phyloP scores from a whole-genome alignment of 2,888 invertebrate species.

The Agelastica alni region DNA sequence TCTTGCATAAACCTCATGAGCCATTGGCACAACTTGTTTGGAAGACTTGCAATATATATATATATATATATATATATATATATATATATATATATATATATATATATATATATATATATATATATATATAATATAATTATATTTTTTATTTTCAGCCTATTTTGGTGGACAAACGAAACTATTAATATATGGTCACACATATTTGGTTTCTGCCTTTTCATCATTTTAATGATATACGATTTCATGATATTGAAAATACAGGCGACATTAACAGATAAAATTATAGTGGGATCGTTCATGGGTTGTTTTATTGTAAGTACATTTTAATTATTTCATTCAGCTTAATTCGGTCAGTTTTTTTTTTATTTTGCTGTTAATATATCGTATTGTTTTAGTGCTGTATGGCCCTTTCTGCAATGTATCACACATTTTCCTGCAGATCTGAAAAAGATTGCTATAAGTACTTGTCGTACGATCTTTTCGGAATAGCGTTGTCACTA shows the following conservation, averaged over 20 bases:
- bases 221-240: slow-evolving; percentile 83
- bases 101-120: too few relatives aligned
- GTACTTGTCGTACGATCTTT: slow-evolving; percentile 88
- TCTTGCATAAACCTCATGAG: too few relatives aligned
- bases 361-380: background rate
- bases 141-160: slow-evolving; percentile 68
- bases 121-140: background rate
- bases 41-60: too few relatives aligned
- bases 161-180: slow-evolving; percentile 97
- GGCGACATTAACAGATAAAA: slow-evolving; percentile 79
- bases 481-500: slow-evolving; percentile 90
- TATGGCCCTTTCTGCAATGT: slow-evolving; percentile 88
- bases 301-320: slow-evolving; percentile 81
- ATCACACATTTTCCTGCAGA: slow-evolving; percentile 93
- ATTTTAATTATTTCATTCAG: background rate
- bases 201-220: slow-evolving; percentile 81
- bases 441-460: slow-evolving; percentile 84
- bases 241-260: slow-evolving; percentile 77
- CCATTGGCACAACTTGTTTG: too few relatives aligned
- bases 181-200: slow-evolving; percentile 98
- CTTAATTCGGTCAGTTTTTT: background rate
- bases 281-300: slow-evolving; percentile 81
- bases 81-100: too few relatives aligned
- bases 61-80: too few relatives aligned
- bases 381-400: slow-evolving; percentile 71